These are phyloP conservation scores for Lepidurus apus DNA, from an alignment of 1,140 invertebrate genomes.

Conservation along the genomic window DNA sequence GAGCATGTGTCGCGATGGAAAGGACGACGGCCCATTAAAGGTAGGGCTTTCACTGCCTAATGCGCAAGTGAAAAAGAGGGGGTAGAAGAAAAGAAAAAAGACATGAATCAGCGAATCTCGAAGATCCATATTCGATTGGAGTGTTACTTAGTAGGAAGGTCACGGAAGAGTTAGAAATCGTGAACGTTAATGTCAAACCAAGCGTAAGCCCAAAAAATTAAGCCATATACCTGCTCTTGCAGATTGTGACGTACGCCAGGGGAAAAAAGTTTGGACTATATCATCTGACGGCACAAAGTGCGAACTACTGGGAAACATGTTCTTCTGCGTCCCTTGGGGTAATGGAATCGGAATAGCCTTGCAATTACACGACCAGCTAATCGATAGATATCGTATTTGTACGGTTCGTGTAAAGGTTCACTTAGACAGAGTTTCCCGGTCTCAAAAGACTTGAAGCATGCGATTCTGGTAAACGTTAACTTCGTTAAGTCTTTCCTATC, in stretches of 20 bases:
- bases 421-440: neutral
- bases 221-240: neutral
- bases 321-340: neutral
- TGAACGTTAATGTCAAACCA: neutral
- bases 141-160: too few relatives aligned
- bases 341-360: neutral
- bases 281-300: neutral
- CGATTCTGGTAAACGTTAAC: constrained; percentile 14
- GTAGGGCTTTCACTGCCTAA: constrained; percentile 30
- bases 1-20: constrained; percentile 11
- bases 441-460: neutral
- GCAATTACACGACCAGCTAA: neutral
- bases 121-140: neutral
- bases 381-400: neutral
- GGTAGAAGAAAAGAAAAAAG: neutral
- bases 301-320: neutral
- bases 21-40: constrained; percentile 13
- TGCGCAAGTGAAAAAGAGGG: neutral
- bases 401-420: neutral
- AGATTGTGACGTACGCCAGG: constrained; percentile 2
- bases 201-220: neutral
- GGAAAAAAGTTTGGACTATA: neutral
- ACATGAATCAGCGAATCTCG: neutral
- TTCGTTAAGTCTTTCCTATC: neutral
- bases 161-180: neutral